Percentiles rank a stretch among this genome's conserved stretches.
These are phyloP conservation scores for Xestobium rufovillosum DNA, from an alignment of 2,888 invertebrate genomes.

Conservation along the genomic window DNA sequence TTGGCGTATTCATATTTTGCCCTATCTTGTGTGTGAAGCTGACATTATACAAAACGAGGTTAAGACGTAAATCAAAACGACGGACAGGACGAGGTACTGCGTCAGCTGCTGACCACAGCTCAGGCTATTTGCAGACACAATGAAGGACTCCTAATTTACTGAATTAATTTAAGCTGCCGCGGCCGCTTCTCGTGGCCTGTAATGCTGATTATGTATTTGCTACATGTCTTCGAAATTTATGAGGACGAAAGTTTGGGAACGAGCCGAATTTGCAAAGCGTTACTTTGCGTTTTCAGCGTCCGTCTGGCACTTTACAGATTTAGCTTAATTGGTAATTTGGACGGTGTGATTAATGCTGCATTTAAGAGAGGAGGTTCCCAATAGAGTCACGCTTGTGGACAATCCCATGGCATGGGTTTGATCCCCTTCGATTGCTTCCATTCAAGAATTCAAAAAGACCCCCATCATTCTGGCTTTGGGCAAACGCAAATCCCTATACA, in stretches of 20 bases:
- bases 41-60: constrained; percentile 53
- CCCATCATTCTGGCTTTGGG: too few relatives aligned
- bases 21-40: constrained; percentile 28
- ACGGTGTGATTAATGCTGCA: too few relatives aligned
- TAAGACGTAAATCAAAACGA: constrained; percentile 55
- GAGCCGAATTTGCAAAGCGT: not conserved
- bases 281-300: constrained; percentile 1
- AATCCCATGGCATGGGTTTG: too few relatives aligned
- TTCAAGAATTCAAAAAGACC: too few relatives aligned
- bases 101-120: constrained; percentile 40
- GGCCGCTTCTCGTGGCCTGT: constrained; percentile 23
- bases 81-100: constrained; percentile 34
- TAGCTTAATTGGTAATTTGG: too few relatives aligned
- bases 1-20: constrained; percentile 35
- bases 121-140: constrained; percentile 35
- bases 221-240: constrained; percentile 41
- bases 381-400: too few relatives aligned
- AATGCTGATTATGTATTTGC: constrained; percentile 41
- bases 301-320: too few relatives aligned
- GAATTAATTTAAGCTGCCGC: constrained; percentile 43
- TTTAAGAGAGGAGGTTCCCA: too few relatives aligned
- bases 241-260: constrained; percentile 27
- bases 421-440: too few relatives aligned
- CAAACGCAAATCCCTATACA: too few relatives aligned
- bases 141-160: constrained; percentile 37